These are phyloP conservation scores for Aurelia sp. DNA, from an alignment of 30 jellyfish, hydroid and myxozoan species.

Conservation along the genomic window DNA sequence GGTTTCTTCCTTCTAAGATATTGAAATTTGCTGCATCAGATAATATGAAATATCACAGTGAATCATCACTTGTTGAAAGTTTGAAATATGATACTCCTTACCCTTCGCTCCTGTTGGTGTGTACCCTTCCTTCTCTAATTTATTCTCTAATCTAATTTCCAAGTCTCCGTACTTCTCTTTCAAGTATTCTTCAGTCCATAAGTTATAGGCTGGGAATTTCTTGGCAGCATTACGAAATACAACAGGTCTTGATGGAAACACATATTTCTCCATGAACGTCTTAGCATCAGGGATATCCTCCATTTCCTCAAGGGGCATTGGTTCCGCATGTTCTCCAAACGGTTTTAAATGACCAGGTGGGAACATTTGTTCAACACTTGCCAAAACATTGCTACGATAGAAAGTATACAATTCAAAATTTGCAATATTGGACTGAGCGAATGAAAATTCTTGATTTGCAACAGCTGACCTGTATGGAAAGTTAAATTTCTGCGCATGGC, in stretches of 20 bases:
- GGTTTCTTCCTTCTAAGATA: no score
- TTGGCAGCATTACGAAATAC: slow-evolving; percentile 78
- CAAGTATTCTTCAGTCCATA: slow-evolving; percentile 78
- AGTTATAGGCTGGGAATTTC: slow-evolving; percentile 44
- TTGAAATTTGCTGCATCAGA: no score
- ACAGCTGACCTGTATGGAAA: no score
- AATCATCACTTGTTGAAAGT: no score
- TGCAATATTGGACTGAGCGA: no score
- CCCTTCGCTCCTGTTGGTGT: slow-evolving; percentile 81
- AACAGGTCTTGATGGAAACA: slow-evolving; percentile 44
- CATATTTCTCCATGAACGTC: slow-evolving; percentile 60
- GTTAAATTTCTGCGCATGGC: no score
- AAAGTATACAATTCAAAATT: no score
- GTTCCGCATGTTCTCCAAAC: slow-evolving; percentile 72
- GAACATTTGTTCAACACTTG: slow-evolving; percentile 23
- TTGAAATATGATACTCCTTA: not conserved
- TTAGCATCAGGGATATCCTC: slow-evolving; percentile 75
- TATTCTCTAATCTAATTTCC: slow-evolving; percentile 61
- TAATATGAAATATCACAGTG: no score
- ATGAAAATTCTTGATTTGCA: no score
- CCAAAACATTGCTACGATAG: not conserved
- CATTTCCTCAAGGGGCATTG: slow-evolving; percentile 61
- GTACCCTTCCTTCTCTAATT: slow-evolving; percentile 68
- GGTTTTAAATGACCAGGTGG: slow-evolving; percentile 82
- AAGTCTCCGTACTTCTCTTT: slow-evolving; percentile 64